These are phyloP conservation scores for Chirona hameri DNA, from an alignment of 2,888 invertebrate genomes.

Conservation along the genomic window DNA sequence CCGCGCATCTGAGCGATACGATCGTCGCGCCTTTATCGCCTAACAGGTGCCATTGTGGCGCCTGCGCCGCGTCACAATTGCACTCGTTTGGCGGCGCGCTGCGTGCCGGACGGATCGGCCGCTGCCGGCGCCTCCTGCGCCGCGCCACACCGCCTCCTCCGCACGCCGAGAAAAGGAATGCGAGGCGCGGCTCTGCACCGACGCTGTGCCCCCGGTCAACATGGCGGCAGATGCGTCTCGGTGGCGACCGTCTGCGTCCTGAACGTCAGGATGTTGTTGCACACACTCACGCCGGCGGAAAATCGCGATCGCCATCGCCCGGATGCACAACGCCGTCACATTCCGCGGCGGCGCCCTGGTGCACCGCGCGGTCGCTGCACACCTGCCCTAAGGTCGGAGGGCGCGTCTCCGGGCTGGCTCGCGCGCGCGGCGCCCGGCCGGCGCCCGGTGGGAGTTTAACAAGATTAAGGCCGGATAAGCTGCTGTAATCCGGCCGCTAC, in stretches of 20 bases:
- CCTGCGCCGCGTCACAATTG: not conserved
- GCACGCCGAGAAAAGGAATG: not conserved
- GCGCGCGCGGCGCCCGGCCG: too few species aligned
- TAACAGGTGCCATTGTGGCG: slow-evolving; percentile 13
- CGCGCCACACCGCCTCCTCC: not conserved
- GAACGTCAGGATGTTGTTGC: too few species aligned
- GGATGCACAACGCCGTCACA: not conserved
- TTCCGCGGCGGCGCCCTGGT: not conserved
- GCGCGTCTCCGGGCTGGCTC: not conserved
- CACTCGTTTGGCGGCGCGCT: slow-evolving; percentile 5
- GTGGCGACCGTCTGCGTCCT: too few species aligned
- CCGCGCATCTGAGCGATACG: not conserved
- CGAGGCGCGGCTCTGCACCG: not conserved
- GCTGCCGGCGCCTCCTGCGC: not conserved
- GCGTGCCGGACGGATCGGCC: not conserved
- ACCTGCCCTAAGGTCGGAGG: slow-evolving; percentile 25
- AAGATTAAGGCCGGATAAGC: slow-evolving; percentile 2
- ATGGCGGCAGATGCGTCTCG: not conserved
- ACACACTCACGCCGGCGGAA: too few species aligned
- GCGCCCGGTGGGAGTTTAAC: not conserved
- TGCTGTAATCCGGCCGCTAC: not conserved
- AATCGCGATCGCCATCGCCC: not conserved
- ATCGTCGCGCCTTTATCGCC: not conserved
- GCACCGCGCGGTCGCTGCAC: not conserved
- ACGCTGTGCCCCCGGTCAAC: not conserved